A percentile compares a stretch with the other conserved stretches of the same genome.
These are phyloP conservation scores for Alviniconcha marisindica DNA, from an alignment of 1,140 invertebrate genomes.

Conservation along the genomic window DNA sequence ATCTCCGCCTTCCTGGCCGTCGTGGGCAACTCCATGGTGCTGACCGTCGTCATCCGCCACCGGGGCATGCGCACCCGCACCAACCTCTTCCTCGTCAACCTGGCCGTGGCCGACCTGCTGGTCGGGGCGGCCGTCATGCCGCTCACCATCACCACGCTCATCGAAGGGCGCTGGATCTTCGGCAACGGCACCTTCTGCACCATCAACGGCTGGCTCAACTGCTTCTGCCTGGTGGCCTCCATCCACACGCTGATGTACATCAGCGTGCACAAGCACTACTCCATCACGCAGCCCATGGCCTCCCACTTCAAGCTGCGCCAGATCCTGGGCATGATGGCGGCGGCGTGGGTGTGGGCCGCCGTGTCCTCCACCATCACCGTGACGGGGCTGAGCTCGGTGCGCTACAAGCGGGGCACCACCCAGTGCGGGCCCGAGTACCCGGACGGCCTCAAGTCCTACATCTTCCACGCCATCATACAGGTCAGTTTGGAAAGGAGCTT, in stretches of 20 bases:
- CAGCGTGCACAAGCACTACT: slow-evolving; percentile 75
- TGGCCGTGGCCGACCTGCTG: slow-evolving; percentile 77
- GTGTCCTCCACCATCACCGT: slow-evolving; percentile 73
- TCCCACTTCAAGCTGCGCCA: slow-evolving; percentile 70
- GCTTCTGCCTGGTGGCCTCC: slow-evolving; percentile 76
- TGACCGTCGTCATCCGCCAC: slow-evolving; percentile 73
- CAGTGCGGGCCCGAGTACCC: slow-evolving; percentile 78
- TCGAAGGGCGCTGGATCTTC: slow-evolving; percentile 74
- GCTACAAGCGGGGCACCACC: slow-evolving; percentile 74
- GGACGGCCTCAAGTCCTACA: slow-evolving; percentile 54
- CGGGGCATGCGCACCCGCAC: slow-evolving; percentile 77
- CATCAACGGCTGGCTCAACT: slow-evolving; percentile 77
- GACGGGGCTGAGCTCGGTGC: slow-evolving; percentile 71
- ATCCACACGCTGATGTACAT: slow-evolving; percentile 79
- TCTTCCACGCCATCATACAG: slow-evolving; percentile 73
- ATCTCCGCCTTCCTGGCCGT: slow-evolving; percentile 47
- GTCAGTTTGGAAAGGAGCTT: too few species aligned
- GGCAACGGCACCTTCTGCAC: slow-evolving; percentile 67
- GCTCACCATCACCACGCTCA: slow-evolving; percentile 75
- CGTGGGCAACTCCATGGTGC: slow-evolving; percentile 70
- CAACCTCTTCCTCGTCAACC: slow-evolving; percentile 77
- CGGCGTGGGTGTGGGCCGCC: slow-evolving; percentile 76
- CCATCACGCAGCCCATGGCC: slow-evolving; percentile 75
- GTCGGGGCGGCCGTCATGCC: slow-evolving; percentile 75
- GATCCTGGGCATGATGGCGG: slow-evolving; percentile 76